Evolutionary conservation across 1,140 invertebrate genomes (phyloP), one percentile per base, ranked within the genome.

Genomic region (Aphis gossypii): DNA sequence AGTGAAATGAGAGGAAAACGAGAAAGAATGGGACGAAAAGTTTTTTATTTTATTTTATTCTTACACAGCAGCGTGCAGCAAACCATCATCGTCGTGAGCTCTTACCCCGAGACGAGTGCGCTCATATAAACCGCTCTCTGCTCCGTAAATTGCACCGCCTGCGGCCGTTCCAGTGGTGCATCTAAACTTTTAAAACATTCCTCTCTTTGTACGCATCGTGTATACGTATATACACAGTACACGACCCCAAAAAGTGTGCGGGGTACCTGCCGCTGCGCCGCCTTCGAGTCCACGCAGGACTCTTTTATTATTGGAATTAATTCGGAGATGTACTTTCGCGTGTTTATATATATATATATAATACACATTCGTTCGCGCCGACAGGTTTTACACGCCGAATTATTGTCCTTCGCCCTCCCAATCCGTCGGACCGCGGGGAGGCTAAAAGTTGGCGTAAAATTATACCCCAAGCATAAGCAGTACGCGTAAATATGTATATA

Each of bases 171-270:
- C 54, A 44, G 89, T 60, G 89, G 54, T 54, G 89, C 60, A 76
- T 90, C 90, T 38, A 92, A 92, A 92, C 90, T 92, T 92, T 92
- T 92, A 92, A 92, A 92, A 92, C 90, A 92, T 92, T 92, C 90
- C 68, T 83, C 68, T 76, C 56, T 83, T 56, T 41, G 41, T 83
- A 25, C 46, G 44, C n/a, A 20, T 38, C 21, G 35, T 54, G 3
- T 68, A 68, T 68, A 76, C 18, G n/a, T n/a, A 68, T 30, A 25
- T 60, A 60, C 7, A 56, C 21, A 46, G 5, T 60, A 60, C 7
- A 60, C 56, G 60, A 76, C 60, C 60, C 60, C 60, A 18, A 76
- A 76, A 76, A 76, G 60, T 9, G 30, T 30, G 21, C 56, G 23
- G 51, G 20, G 35, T 41, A 90, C 89, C 35, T 46, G 35, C 51